Percentiles rank a stretch among this genome's conserved stretches.
Conservation (phyloP, 2,888 invertebrate species). For the Drosophila prolongata region DNA sequence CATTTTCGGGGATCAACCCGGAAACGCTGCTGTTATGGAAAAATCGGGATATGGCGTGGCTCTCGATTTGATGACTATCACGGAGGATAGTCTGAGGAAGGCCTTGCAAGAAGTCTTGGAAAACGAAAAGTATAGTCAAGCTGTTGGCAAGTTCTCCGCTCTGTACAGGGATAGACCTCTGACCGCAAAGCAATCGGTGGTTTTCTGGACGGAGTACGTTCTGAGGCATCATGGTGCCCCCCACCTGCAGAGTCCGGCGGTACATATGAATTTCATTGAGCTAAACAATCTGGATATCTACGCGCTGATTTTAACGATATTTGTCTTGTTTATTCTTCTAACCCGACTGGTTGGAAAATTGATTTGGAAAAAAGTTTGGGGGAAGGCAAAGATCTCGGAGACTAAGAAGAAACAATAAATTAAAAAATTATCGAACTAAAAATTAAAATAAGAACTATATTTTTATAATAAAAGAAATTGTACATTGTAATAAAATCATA, state of each 20-base stretch:
- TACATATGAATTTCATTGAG: slow-evolving; percentile 84
- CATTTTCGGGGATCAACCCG: slow-evolving; percentile 79
- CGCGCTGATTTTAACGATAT: slow-evolving; percentile 30
- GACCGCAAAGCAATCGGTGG: slow-evolving; percentile 85
- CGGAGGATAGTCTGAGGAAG: slow-evolving; percentile 50
- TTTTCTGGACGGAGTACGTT: slow-evolving; percentile 87
- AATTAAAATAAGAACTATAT: background rate
- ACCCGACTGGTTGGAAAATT: slow-evolving; percentile 18
- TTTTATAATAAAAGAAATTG: background rate
- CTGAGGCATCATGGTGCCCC: slow-evolving; percentile 86
- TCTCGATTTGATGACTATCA: slow-evolving; percentile 60
- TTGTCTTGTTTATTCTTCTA: slow-evolving; percentile 27
- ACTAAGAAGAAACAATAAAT: slow-evolving; percentile 37
- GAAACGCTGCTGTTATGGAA: slow-evolving; percentile 69
- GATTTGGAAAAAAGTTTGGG: slow-evolving; percentile 25
- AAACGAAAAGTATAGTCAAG: slow-evolving; percentile 66
- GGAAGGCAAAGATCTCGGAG: slow-evolving; percentile 3
- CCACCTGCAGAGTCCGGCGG: slow-evolving; percentile 85
- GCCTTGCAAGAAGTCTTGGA: slow-evolving; percentile 69
- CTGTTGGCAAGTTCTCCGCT: slow-evolving; percentile 83
- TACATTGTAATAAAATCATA: background rate
- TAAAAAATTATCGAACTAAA: too few species aligned
- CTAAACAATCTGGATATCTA: slow-evolving; percentile 85
- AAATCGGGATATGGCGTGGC: slow-evolving; percentile 71
- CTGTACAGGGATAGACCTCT: slow-evolving; percentile 86